Evolutionary conservation across 1,140 invertebrate species (phyloP), one percentile per base, ranked within the genome.

Genomic region (Campoletis sonorensis): DNA sequence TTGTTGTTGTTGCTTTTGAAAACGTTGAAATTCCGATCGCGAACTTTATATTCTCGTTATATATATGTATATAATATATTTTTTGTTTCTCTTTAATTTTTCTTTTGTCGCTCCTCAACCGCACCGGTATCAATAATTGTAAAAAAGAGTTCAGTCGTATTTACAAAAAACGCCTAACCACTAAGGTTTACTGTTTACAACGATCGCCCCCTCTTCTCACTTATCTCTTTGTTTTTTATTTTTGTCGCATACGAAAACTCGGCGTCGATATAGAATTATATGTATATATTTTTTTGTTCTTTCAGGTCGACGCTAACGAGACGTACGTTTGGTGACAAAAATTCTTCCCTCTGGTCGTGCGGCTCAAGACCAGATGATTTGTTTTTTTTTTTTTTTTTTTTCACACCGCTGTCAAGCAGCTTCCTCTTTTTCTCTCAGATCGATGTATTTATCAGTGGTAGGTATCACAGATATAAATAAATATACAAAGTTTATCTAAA

Each of bases 141-240:
- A 92, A 91, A 92, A 92, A 92, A 92, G 89, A 89, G 88, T 92
- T 78, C 91, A 92, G 91, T 92, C 89, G 91, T 92, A 92, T 92
- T 88, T 92, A 92, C 91, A 92, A 91, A 90, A 84, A 89, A 89
- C 86, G 84, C 85, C 86, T 90, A 90, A 84, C 81, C 83, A 86
- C 89, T 87, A 88, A 51, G 79, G 68, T 83, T 76, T 77, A 80
- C 78, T 82, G 51, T 79, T 81, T 76, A 58, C 78, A 79, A 70
- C 81, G 83, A 83, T 84, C 79, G 37, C 71, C n/a, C 33, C 68
- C 77, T 54, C n/a, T 72, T 58, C 33, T 21, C 16, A n/a, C 21
- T n/a, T n/a, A 33, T 33, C 30, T 45, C 40, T 45, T 26, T 64
- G n/a, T 58, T 49, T 73, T 16, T 27, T 23, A 8, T n/a, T 40